phyloP scores from a whole-genome alignment of 2,797 vertebrate genomes.

The Lerista edwardsae region DNA sequence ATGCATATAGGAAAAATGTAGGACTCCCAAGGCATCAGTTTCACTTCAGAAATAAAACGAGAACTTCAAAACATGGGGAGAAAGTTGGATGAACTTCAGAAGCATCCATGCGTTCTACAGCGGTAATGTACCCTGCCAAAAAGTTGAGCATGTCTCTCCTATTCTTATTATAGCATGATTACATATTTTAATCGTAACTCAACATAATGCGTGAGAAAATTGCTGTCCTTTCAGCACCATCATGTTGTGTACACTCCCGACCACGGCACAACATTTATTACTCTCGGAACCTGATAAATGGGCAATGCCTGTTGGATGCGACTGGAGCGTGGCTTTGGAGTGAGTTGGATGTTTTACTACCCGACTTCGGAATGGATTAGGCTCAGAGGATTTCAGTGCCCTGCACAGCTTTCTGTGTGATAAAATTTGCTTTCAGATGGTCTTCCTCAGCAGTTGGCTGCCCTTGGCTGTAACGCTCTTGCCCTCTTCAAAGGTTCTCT shows the following conservation, averaged over 20 bases:
- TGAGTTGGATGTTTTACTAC: constrained; percentile 48
- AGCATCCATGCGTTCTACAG: not conserved
- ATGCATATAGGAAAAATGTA: too few relatives aligned
- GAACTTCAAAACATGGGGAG: too few relatives aligned
- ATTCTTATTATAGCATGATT: not conserved
- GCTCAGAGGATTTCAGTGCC: constrained; percentile 38
- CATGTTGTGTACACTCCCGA: not conserved
- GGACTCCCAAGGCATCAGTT: too few relatives aligned
- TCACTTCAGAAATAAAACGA: too few relatives aligned
- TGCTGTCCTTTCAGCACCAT: not conserved
- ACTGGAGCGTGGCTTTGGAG: constrained; percentile 58
- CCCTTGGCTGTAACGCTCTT: constrained; percentile 18
- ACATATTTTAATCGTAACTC: too few relatives aligned
- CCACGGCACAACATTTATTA: constrained; percentile 57
- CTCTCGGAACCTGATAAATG: constrained; percentile 47
- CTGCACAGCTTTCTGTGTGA: constrained; percentile 15
- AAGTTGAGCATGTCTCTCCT: not conserved
- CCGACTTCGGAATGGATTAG: constrained; percentile 42
- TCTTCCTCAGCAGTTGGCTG: not conserved
- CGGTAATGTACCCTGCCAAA: not conserved
- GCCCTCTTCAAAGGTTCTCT: not conserved
- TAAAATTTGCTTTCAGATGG: constrained; percentile 15
- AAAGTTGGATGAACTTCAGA: too few relatives aligned
- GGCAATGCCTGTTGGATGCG: constrained; percentile 46
- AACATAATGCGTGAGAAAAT: constrained; percentile 9